A percentile compares a stretch with the other conserved stretches of the same genome.
Conservation (phyloP, 2,888 invertebrate genomes). For the Geotrupes spiniger region DNA sequence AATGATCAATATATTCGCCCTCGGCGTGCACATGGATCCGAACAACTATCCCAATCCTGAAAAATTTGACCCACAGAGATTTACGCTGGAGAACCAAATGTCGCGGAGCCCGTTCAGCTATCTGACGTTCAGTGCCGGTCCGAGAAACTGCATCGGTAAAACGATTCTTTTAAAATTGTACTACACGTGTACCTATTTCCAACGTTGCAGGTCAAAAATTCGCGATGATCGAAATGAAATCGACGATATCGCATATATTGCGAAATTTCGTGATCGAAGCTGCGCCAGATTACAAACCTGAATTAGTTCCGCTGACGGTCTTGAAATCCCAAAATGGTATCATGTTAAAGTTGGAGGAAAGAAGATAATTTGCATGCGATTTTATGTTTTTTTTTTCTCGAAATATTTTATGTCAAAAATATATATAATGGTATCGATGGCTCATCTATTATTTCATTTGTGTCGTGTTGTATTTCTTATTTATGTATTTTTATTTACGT, state of each 20-base stretch:
- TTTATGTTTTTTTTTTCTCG: no score
- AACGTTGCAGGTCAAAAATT: slow-evolving; percentile 43
- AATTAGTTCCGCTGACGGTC: slow-evolving; percentile 49
- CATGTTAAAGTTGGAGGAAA: no score
- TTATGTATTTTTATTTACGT: no score
- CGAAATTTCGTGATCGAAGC: slow-evolving; percentile 44
- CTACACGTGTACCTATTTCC: background rate
- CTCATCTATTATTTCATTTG: no score
- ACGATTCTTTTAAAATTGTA: background rate
- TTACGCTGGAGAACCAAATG: slow-evolving; percentile 7
- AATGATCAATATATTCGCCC: slow-evolving; percentile 46
- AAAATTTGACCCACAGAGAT: slow-evolving; percentile 24
- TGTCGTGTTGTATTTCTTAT: no score
- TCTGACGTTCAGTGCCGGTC: slow-evolving; percentile 10
- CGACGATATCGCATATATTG: slow-evolving; percentile 51
- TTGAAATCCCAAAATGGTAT: slow-evolving; percentile 51
- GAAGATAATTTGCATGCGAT: no score
- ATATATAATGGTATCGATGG: no score
- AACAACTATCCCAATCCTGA: slow-evolving; percentile 20
- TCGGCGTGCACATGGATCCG: slow-evolving; percentile 20
- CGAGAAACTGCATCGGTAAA: slow-evolving; percentile 11
- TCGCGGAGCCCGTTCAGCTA: slow-evolving; percentile 7
- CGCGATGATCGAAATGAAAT: slow-evolving; percentile 54
- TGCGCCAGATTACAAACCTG: slow-evolving; percentile 42
- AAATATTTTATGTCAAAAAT: no score